Evolutionary conservation across 2,888 invertebrate species (phyloP).

Genomic region (Agonopterix subpropinquella): DNA sequence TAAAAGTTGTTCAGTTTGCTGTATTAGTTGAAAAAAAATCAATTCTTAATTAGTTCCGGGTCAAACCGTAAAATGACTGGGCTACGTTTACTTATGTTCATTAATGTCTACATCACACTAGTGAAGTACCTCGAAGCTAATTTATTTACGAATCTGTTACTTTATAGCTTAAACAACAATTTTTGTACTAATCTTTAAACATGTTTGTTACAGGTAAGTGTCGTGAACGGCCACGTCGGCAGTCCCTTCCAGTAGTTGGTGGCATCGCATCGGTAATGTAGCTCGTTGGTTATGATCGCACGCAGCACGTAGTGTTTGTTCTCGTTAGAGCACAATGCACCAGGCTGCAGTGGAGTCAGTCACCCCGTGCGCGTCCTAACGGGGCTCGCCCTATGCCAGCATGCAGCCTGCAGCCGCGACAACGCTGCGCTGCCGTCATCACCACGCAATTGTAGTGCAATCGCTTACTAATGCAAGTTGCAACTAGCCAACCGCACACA

Average conservation of each 20-base stretch:
- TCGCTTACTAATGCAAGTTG: slow-evolving; percentile 59
- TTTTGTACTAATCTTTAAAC: slow-evolving; percentile 6
- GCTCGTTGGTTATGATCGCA: slow-evolving; percentile 56
- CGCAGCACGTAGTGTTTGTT: slow-evolving; percentile 58
- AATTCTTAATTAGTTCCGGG: no score
- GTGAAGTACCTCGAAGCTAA: no score
- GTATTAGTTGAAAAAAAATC: no score
- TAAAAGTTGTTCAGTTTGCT: no score
- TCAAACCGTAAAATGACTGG: no score
- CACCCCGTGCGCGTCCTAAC: slow-evolving; percentile 61
- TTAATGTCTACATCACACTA: no score
- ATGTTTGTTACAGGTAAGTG: slow-evolving; percentile 61
- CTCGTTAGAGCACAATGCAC: slow-evolving; percentile 75
- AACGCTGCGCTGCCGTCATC: slow-evolving; percentile 57
- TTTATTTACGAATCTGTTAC: no score
- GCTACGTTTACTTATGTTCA: no score
- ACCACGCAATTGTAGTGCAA: slow-evolving; percentile 51
- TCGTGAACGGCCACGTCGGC: slow-evolving; percentile 2
- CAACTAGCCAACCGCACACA: slow-evolving; percentile 35
- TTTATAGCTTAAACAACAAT: no score
- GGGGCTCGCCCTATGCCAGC: slow-evolving; percentile 67
- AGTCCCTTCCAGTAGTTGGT: slow-evolving; percentile 5
- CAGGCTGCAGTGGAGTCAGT: slow-evolving; percentile 72
- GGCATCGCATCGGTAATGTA: slow-evolving; percentile 43
- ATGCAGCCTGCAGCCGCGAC: slow-evolving; percentile 26